Evolutionary conservation across 2,888 invertebrate genomes (phyloP).

Genomic region (Acleris holmiana): DNA sequence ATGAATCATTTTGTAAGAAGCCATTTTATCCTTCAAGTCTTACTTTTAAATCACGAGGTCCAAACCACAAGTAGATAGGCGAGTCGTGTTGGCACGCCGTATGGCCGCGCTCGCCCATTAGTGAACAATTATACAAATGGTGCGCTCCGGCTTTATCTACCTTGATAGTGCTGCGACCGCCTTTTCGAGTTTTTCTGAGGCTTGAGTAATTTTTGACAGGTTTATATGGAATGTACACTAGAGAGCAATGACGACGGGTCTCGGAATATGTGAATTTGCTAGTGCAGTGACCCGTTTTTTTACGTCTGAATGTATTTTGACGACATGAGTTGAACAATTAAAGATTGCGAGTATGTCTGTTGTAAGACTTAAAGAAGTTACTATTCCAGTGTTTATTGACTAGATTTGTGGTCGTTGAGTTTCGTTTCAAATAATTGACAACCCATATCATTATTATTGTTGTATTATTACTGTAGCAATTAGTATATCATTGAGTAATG

Average conservation of each 20-base stretch:
- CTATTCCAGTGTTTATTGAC: no score
- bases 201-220: slow-evolving; percentile 20
- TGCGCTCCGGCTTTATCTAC: slow-evolving; percentile 20
- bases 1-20: not conserved
- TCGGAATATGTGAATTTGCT: no score
- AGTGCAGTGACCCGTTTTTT: no score
- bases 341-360: not conserved
- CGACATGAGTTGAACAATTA: not conserved
- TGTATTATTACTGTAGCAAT: no score
- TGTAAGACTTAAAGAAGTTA: not conserved
- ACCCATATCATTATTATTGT: no score
- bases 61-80: slow-evolving; percentile 24
- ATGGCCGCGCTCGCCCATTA: slow-evolving; percentile 61
- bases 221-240: slow-evolving; percentile 20
- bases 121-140: slow-evolving; percentile 71
- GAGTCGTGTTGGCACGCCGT: slow-evolving; percentile 38
- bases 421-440: no score
- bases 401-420: no score
- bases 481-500: no score
- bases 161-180: slow-evolving; percentile 46
- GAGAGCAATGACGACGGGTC: no score
- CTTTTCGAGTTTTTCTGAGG: slow-evolving; percentile 54
- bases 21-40: not conserved
- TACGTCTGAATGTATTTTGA: slow-evolving; percentile 9
- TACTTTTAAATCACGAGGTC: slow-evolving; percentile 20